These are phyloP conservation scores for Odontamblyopus lacepedii DNA, from an alignment of 2,797 vertebrate genomes.

Conservation along the genomic window DNA sequence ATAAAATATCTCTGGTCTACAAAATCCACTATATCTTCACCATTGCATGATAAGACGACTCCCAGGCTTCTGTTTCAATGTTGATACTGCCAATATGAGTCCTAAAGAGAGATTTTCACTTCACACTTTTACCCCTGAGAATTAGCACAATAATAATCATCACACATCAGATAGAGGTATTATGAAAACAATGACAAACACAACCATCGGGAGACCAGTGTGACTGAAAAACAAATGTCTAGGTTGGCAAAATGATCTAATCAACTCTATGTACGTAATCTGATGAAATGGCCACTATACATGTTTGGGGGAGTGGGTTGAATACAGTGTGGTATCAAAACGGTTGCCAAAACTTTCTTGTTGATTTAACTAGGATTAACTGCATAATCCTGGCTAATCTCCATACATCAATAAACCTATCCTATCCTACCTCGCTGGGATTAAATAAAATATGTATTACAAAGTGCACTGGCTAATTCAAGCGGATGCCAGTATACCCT, in stretches of 20 bases:
- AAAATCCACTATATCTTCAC: not conserved
- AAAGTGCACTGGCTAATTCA: constrained; percentile 41
- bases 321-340: constrained; percentile 58
- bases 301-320: constrained; percentile 46
- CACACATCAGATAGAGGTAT: constrained; percentile 8
- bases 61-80: not conserved
- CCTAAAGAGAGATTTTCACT: not conserved
- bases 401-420: constrained; percentile 62
- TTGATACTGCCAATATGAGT: not conserved
- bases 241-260: constrained; percentile 17
- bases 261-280: constrained; percentile 15
- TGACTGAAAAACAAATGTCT: constrained; percentile 22
- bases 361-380: constrained; percentile 71
- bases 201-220: constrained; percentile 28
- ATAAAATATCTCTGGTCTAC: not conserved
- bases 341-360: constrained; percentile 57
- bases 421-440: constrained; percentile 62
- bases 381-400: constrained; percentile 68
- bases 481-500: constrained; percentile 2
- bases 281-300: constrained; percentile 45
- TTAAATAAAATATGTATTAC: constrained; percentile 49
- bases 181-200: constrained; percentile 10
- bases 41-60: not conserved
- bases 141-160: not conserved
- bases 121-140: not conserved